These are phyloP conservation scores for Hipposideros armiger DNA, from an alignment of 2,113 vertebrate species.

Conservation along the genomic window DNA sequence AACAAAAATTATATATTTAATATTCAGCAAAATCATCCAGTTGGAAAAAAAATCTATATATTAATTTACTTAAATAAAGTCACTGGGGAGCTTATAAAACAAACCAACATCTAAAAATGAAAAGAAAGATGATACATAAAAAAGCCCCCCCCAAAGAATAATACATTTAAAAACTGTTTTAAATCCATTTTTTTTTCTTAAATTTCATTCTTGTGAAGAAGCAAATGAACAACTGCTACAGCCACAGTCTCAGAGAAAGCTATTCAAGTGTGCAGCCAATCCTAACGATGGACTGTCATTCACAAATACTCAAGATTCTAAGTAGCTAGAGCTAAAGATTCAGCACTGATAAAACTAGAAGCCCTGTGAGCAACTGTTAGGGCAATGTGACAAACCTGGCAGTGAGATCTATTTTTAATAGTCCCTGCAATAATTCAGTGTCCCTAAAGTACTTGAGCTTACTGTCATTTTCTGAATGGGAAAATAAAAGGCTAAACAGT, in stretches of 20 bases:
- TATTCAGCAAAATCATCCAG: not conserved
- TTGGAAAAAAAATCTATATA: not conserved
- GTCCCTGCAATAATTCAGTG: not conserved
- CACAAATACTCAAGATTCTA: not conserved
- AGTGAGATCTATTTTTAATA: constrained; percentile 19
- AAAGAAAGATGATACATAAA: not conserved
- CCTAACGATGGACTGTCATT: not conserved
- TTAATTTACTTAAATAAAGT: not conserved
- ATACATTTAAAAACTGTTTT: not conserved
- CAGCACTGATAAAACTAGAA: not conserved
- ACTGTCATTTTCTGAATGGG: not conserved
- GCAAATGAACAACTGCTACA: not conserved
- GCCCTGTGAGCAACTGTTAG: not conserved
- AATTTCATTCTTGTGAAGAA: not conserved
- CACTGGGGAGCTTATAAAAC: not conserved
- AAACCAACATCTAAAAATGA: not conserved
- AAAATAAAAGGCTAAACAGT: not conserved
- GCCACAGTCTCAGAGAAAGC: not conserved
- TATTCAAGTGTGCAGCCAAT: not conserved
- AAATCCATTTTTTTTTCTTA: not conserved
- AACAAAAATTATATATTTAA: not conserved
- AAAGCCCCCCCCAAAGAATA: not conserved
- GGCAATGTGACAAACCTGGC: not conserved
- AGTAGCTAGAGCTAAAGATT: not conserved
- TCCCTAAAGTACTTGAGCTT: not conserved